Evolutionary conservation across 2,113 vertebrate genomes (phyloP), one percentile per base, ranked within the genome.

Genomic region (Canis aureus): DNA sequence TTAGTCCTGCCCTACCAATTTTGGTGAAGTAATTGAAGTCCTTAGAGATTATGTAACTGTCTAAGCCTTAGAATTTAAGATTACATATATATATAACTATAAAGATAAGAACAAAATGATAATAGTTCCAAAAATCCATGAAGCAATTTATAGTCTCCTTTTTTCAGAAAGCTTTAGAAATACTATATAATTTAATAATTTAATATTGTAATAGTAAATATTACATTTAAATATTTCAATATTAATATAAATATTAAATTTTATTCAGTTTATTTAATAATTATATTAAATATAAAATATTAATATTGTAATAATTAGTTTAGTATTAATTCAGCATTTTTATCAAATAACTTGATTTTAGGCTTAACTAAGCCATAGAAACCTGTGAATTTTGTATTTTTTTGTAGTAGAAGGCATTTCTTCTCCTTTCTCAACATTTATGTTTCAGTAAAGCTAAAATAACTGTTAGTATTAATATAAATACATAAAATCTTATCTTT

Each of bases 391-490:
- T 96, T 82, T 66, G 15, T 85, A 6, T 17, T 38, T 64, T 62
- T 81, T 32, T 27, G 1, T 59, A 27, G 25, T 59, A 29, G 49
- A 27, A 91, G 53, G 15, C 19, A 79, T 64, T 82, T 91, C 20
- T 71, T 78, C 4, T 73, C 15, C 29, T 76, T 91, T 85, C 76
- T 81, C 49, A 89, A 25, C 20, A 16, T 49, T 81, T 79, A 32
- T 35, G 13, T 49, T 95, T 94, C 27, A 59, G 0, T 86, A 71
- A 92, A 76, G 55, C 64, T 78, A 81, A 67, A 96, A n/a, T 53
- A 62, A 35, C 66, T 90, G 62, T 76, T 53, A 97, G 13, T 80
- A 84, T 73, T 60, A 69, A 71, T 78, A n/a, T 85, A 86, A 86
- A 83, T 29, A 74, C 69, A 19, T 83, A 71, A 69, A 82, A 38